Conservation (phyloP, 2,113 vertebrate genomes). For the Neoarius graeffei region DNA sequence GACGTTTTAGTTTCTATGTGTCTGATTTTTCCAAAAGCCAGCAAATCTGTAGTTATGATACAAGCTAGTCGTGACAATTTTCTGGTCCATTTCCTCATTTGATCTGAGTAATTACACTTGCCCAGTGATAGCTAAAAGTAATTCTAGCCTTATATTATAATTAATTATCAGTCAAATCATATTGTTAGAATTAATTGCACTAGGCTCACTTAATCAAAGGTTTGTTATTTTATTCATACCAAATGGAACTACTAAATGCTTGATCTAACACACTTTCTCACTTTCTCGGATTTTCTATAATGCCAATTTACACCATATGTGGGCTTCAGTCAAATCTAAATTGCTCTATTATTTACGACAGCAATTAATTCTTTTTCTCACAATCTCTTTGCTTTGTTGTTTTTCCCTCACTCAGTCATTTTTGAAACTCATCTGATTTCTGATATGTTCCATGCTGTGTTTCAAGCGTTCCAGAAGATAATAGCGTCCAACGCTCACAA, state of each 20-base stretch:
- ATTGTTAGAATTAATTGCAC: neutral
- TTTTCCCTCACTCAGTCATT: neutral
- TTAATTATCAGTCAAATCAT: conserved; percentile 3
- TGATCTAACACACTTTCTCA: neutral
- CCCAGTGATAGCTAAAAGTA: neutral
- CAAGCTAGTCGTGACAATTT: neutral
- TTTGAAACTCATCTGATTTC: conserved; percentile 35
- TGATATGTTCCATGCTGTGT: conserved; percentile 39
- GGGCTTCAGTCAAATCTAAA: neutral
- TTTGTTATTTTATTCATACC: neutral
- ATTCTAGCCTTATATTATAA: neutral
- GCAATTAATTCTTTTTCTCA: conserved; percentile 1
- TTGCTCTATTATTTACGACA: neutral
- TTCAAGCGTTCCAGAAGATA: conserved; percentile 18
- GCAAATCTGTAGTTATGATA: neutral
- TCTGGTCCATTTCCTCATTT: neutral
- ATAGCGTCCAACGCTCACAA: conserved; percentile 24
- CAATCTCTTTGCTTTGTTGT: neutral
- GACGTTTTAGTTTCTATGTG: neutral
- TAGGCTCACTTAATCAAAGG: neutral
- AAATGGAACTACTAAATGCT: neutral
- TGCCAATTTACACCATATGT: neutral
- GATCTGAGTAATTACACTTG: neutral
- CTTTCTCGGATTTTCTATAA: neutral
- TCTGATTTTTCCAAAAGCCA: neutral